Evolutionary conservation across 1,140 invertebrate species (phyloP), one percentile per base, ranked within the genome.

Genomic region (Drosophila eugracilis): DNA sequence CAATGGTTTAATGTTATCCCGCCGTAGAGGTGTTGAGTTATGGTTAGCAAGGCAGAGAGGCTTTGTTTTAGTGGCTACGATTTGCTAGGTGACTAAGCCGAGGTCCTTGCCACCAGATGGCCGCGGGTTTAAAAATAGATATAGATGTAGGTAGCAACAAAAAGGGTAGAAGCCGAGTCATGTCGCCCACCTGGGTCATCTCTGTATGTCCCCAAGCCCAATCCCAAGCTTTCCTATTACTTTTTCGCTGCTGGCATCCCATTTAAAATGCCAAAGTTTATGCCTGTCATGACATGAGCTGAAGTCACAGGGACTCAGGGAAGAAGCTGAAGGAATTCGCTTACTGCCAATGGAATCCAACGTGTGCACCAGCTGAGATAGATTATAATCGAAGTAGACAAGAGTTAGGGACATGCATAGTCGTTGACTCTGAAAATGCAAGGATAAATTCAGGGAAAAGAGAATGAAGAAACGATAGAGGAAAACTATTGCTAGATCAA

Each of bases 261-360:
- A 65, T 59, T 60, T 54, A 70, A 78, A 83, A 78, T 65, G 75
- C 49, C 69, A 78, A 72, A 78, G 74, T 78, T 78, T 60, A 73
- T 63, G 73, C 42, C 53, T 37, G 14, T 62, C 44, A 50, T 42
- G 57, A 36, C 67, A 72, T 44, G 24, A 60, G 32, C 17, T 28
- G 47, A 7, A 37, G 12, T 21, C 24, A 3, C 12, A 52, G 34
- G 3, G 0, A 28, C 10, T 7, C n/a, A 12, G 12, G 19, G 12
- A 0, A 26, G 32, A 10, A 36, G 30, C 21, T 21, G 5, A n/a
- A n/a, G 32, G 12, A 14, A 5, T 0, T 10, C 21, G 21, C 22
- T 45, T 14, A 41, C 9, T 21, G 21, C 14, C 17, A 5, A 17
- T 53, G 49, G 14, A 30, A 37, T 36, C 7, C 4, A 15, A 37